Percentiles rank a stretch among this genome's conserved stretches.
Conservation (phyloP, 2,888 invertebrate genomes). For the Therioaphis trifolii region DNA sequence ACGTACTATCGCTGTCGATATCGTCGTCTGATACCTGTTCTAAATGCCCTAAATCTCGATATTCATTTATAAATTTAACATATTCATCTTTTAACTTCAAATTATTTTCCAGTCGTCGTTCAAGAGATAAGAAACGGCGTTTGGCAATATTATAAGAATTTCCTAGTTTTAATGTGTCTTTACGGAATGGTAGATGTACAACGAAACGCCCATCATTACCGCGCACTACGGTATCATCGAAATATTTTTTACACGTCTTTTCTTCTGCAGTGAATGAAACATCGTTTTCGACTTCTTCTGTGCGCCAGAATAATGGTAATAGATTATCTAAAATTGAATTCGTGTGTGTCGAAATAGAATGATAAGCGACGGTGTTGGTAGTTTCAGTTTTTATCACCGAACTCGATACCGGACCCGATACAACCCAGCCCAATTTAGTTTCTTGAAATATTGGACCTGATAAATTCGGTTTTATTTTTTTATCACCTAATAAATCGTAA, state of each 20-base stretch:
- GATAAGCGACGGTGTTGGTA: no score
- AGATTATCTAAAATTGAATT: no score
- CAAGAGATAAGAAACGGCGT: not conserved
- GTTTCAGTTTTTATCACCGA: not conserved
- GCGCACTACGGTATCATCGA: not conserved
- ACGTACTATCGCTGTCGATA: no score
- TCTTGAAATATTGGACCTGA: not conserved
- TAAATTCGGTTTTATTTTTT: not conserved
- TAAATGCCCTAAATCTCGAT: not conserved
- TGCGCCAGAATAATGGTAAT: not conserved
- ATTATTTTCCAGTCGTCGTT: not conserved
- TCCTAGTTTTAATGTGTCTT: not conserved
- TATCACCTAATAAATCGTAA: not conserved
- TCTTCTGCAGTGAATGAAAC: not conserved
- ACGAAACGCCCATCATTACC: not conserved
- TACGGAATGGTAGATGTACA: not conserved
- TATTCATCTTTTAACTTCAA: not conserved
- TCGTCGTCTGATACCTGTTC: no score
- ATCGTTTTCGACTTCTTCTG: not conserved
- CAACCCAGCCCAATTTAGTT: not conserved
- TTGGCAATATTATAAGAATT: conserved; percentile 27
- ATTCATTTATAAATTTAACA: conserved; percentile 10
- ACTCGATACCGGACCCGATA: not conserved
- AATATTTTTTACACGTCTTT: not conserved
- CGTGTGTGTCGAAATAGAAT: no score